Percentiles rank a stretch among this genome's conserved stretches.
Conservation (phyloP, 2,888 invertebrate species). For the Geophilus truncorum region DNA sequence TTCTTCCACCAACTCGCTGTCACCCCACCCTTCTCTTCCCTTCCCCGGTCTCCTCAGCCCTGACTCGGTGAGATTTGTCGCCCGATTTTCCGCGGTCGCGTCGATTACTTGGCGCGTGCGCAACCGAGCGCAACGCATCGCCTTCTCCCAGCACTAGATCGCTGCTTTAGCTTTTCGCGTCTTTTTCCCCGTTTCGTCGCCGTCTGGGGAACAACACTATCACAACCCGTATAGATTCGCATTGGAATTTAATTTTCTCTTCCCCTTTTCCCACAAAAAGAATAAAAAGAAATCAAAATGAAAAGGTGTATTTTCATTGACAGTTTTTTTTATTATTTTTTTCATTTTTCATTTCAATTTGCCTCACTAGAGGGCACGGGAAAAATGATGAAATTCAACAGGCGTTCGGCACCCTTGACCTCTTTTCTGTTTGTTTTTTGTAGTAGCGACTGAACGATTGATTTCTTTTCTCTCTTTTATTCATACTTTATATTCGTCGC, state of each 20-base stretch:
- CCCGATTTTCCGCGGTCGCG: slow-evolving; percentile 10
- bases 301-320: background rate
- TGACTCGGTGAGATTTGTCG: background rate
- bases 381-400: background rate
- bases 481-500: background rate
- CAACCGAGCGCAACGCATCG: background rate
- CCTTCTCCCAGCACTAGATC: background rate
- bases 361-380: background rate
- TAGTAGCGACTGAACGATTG: background rate
- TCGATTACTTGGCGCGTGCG: background rate
- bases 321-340: background rate
- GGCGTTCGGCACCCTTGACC: background rate
- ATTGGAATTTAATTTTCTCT: background rate
- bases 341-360: background rate
- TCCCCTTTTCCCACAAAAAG: background rate
- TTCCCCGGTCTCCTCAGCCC: background rate
- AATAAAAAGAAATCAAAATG: background rate
- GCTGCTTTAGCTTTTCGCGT: background rate
- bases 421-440: background rate
- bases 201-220: background rate
- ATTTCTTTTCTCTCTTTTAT: background rate
- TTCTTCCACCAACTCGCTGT: no score
- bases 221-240: background rate
- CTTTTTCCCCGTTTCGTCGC: background rate
- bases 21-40: no score